A percentile compares a stretch with the other conserved stretches of the same genome.
Evolutionary conservation across 2,888 invertebrate species (phyloP).

Genomic region (Pedicia rivosa): DNA sequence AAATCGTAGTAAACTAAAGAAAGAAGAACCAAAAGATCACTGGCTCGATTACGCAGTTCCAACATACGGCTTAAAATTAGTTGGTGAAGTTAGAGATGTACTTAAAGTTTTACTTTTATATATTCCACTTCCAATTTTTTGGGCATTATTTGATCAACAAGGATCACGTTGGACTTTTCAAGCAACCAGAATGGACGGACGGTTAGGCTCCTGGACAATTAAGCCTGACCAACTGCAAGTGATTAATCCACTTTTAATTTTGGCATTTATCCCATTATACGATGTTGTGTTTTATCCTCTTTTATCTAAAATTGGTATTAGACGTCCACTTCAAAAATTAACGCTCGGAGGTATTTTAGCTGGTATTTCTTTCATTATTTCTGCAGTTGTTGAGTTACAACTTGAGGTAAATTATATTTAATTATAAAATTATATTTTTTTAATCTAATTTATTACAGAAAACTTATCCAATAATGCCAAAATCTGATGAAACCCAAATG

Average conservation of each 20-base stretch:
- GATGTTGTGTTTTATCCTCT: slow-evolving; percentile 67
- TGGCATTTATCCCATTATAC: slow-evolving; percentile 73
- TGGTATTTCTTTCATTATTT: slow-evolving; percentile 69
- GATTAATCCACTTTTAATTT: slow-evolving; percentile 71
- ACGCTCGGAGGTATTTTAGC: slow-evolving; percentile 76
- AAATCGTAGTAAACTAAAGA: slow-evolving; percentile 25
- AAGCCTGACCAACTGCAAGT: slow-evolving; percentile 95
- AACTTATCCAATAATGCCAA: slow-evolving; percentile 47
- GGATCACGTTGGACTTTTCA: slow-evolving; percentile 89
- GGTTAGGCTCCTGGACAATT: slow-evolving; percentile 52
- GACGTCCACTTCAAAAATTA: slow-evolving; percentile 72
- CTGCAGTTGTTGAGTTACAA: slow-evolving; percentile 66
- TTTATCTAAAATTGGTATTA: slow-evolving; percentile 46
- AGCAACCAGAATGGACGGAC: slow-evolving; percentile 73
- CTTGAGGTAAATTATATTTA: slow-evolving; percentile 42
- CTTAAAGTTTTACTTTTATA: slow-evolving; percentile 63
- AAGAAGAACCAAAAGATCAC: slow-evolving; percentile 41
- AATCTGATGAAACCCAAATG: slow-evolving; percentile 42
- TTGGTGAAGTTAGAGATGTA: slow-evolving; percentile 63
- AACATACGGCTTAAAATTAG: slow-evolving; percentile 48
- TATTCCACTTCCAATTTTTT: slow-evolving; percentile 78
- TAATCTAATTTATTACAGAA: slow-evolving; percentile 30
- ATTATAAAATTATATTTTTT: slow-evolving; percentile 7
- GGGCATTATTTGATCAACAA: slow-evolving; percentile 89
- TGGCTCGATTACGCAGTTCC: slow-evolving; percentile 81